Percentiles rank a stretch among this genome's conserved stretches.
These are phyloP conservation scores for Ectemnius cavifrons DNA, from an alignment of 2,888 invertebrate genomes.

Conservation along the genomic window DNA sequence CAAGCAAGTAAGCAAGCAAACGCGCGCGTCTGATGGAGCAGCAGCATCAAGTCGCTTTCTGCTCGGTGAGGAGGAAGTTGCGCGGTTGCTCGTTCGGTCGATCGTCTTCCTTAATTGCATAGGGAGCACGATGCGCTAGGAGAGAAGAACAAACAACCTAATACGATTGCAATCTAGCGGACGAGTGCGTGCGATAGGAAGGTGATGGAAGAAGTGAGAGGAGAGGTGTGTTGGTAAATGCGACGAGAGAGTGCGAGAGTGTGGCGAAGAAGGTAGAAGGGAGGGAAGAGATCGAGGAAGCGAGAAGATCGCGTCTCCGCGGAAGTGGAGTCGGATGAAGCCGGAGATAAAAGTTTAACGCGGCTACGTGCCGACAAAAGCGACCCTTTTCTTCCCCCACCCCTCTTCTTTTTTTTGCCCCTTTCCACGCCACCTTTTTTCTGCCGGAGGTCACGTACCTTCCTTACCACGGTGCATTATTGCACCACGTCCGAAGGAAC, in stretches of 20 bases:
- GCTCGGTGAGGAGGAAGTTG: background rate
- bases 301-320: conserved; percentile 7
- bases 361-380: conserved; percentile 56
- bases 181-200: conserved; percentile 21
- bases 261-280: background rate
- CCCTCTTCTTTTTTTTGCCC: conserved; percentile 24
- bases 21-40: background rate
- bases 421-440: conserved; percentile 29
- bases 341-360: conserved; percentile 52
- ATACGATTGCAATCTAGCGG: conserved; percentile 43
- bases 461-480: conserved; percentile 50
- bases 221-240: background rate
- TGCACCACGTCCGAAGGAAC: conserved; percentile 50
- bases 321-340: conserved; percentile 45
- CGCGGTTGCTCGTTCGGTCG: background rate
- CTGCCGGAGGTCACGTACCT: conserved; percentile 52
- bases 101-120: conserved; percentile 24
- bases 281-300: background rate
- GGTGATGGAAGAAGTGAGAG: conserved; percentile 12
- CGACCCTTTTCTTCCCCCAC: conserved; percentile 32
- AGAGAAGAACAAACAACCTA: conserved; percentile 41
- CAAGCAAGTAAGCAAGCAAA: background rate
- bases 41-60: background rate
- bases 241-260: background rate
- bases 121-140: conserved; percentile 13